Conservation (phyloP, 2,113 vertebrate species). For the Brevimyrus niger region DNA sequence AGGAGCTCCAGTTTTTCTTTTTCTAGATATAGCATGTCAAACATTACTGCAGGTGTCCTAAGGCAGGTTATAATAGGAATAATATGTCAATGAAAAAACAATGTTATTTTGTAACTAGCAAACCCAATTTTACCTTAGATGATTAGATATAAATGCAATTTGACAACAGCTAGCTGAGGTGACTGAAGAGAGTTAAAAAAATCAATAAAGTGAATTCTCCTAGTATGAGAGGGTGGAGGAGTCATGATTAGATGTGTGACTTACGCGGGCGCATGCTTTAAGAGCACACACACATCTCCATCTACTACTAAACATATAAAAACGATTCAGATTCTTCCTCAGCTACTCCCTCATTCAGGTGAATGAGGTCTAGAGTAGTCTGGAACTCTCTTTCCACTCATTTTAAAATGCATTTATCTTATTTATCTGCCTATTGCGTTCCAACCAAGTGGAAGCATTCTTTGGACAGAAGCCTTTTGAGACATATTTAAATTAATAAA, state of each 20-base stretch:
- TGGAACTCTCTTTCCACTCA: neutral
- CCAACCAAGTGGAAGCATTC: neutral
- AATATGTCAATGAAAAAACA: constrained; percentile 11
- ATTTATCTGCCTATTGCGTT: neutral
- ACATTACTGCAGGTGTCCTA: neutral
- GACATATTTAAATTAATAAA: neutral
- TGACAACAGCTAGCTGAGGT: constrained; percentile 19
- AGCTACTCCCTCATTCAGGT: neutral
- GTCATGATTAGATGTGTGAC: constrained; percentile 5
- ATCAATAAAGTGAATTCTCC: constrained; percentile 16
- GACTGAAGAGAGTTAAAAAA: constrained; percentile 18
- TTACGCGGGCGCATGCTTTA: neutral
- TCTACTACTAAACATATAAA: neutral
- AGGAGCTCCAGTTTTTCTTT: neutral
- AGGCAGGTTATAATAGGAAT: neutral
- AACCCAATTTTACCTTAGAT: constrained; percentile 11
- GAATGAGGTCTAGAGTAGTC: neutral
- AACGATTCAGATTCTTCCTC: neutral
- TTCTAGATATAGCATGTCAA: neutral
- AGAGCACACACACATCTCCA: neutral
- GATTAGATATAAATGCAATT: constrained; percentile 15
- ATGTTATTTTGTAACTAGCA: constrained; percentile 3
- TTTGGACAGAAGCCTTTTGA: neutral
- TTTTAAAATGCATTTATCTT: neutral
- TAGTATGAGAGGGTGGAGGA: neutral